Percentiles rank a stretch among this genome's conserved stretches.
Conservation (phyloP, 2,113 vertebrate species). For the Piprites chloris region DNA sequence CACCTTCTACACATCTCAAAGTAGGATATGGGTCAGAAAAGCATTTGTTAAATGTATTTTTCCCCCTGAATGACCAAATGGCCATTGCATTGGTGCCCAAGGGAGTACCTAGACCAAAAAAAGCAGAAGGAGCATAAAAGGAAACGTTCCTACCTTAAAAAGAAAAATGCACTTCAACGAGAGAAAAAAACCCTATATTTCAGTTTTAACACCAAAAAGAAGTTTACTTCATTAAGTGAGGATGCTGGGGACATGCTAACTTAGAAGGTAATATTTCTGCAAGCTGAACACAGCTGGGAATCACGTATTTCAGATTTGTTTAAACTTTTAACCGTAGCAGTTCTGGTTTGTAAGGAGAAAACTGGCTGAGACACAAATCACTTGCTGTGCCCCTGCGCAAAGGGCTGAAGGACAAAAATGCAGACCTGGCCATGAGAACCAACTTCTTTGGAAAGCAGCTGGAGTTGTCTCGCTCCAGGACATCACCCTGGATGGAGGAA, state of each 20-base stretch:
- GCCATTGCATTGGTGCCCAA: constrained; percentile 39
- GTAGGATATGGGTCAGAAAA: constrained; percentile 66
- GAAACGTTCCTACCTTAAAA: constrained; percentile 49
- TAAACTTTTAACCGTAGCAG: not conserved
- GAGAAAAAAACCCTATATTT: not conserved
- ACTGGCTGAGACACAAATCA: not conserved
- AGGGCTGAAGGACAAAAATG: not conserved
- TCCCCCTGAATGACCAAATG: constrained; percentile 62
- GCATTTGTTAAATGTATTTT: constrained; percentile 68
- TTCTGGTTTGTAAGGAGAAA: not conserved
- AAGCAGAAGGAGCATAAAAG: constrained; percentile 36
- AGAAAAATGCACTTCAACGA: not conserved
- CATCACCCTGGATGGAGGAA: not conserved
- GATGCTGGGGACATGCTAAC: not conserved
- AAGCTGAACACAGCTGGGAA: not conserved
- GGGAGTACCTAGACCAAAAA: constrained; percentile 23
- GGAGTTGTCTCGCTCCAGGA: not conserved
- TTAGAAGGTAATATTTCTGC: not conserved
- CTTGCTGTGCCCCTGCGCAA: not conserved
- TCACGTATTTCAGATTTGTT: not conserved
- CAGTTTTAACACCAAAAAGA: not conserved
- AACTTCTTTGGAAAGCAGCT: not conserved
- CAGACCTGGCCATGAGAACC: not conserved
- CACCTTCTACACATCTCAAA: constrained; percentile 26
- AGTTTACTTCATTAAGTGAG: not conserved